phyloP scores from a whole-genome alignment of 2,888 invertebrate species.

The Bellardia bayeri region DNA sequence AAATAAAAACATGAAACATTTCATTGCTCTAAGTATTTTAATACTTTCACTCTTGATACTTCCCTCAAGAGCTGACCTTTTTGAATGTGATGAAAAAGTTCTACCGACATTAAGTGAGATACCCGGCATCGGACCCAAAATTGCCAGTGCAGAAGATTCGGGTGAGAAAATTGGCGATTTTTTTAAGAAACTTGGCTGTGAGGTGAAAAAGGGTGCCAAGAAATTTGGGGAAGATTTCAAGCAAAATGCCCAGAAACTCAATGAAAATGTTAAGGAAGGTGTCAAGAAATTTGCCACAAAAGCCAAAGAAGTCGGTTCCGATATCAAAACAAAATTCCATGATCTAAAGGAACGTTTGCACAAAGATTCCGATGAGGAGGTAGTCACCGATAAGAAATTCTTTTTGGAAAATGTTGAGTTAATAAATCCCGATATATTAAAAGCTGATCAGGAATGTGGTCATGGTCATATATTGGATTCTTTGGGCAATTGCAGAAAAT shows the following conservation, averaged over 20 bases:
- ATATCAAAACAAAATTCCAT: conserved; percentile 79
- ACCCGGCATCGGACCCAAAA: conserved; percentile 74
- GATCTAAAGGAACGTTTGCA: conserved; percentile 80
- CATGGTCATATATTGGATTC: conserved; percentile 82
- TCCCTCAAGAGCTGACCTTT: conserved; percentile 76
- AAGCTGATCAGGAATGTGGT: conserved; percentile 81
- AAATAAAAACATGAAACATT: conserved; percentile 73
- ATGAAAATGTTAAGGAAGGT: conserved; percentile 79
- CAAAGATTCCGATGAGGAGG: conserved; percentile 77
- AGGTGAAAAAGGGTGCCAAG: conserved; percentile 79
- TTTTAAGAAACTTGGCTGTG: conserved; percentile 80
- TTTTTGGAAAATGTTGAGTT: conserved; percentile 80
- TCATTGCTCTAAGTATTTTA: conserved; percentile 67
- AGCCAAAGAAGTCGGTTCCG: conserved; percentile 80
- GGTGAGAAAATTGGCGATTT: conserved; percentile 79
- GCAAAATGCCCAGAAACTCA: conserved; percentile 80
- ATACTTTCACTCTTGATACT: conserved; percentile 72
- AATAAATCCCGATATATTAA: conserved; percentile 81
- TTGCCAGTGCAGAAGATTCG: conserved; percentile 69
- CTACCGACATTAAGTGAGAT: conserved; percentile 76
- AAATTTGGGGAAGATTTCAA: conserved; percentile 75
- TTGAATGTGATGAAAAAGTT: conserved; percentile 79
- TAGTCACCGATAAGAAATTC: conserved; percentile 75
- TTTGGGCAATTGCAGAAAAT: conserved; percentile 82
- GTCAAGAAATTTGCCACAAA: conserved; percentile 79